Base-by-base conservation (phyloP, 2,113 vertebrate genomes). In the Cisticola juncidis region DNA sequence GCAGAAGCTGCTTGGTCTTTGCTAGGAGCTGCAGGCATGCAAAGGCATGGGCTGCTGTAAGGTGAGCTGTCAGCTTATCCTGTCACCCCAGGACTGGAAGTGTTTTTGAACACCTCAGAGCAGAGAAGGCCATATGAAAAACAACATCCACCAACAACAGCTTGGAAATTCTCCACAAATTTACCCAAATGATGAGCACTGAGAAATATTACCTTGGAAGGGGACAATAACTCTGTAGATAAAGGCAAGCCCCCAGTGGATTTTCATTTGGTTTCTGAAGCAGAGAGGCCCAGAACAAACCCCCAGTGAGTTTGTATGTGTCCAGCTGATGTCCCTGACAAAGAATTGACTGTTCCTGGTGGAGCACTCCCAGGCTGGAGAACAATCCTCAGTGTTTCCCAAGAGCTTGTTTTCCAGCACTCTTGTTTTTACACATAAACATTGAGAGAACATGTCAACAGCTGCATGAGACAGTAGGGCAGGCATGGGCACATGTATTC, bases 241-340 rank as follows among this genome's bases (percentile, higher is more conserved):
- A 82, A 90, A 79, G 84, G 79, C 44, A 87, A 71, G 33, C 48
- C 28, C 28, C 6, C 40, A 57, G n/a, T 91, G 58, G 62, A 45
- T 90, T 92, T 78, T 86, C 3, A 0, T 47, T 96, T 81, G 66
- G 81, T 91, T 93, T 76, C 92, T 77, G 74, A 82, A 85, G 66
- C 65, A 77, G 57, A 72, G 69, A 57, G 50, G 33, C 77, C n/a
- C 31, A 92, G 69, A 93, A 96, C 90, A 96, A 95, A 66, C 45
- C 62, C 47, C 47, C 64, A 83, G 79, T 90, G 88, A 90, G 68
- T 82, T 25, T 77, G 71, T 60, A 3, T 80, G 66, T 82, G 58
- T 80, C 62, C 95, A 95, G 94, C 90, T 95, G 90, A 86, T 57
- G 70, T 54, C 79, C 44, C 54, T 4, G 9, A 95, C 90, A 96